A percentile compares a stretch with the other conserved stretches of the same genome.
Evolutionary conservation across 2,888 invertebrate genomes (phyloP).

Genomic region (Agrilus cyanescens): DNA sequence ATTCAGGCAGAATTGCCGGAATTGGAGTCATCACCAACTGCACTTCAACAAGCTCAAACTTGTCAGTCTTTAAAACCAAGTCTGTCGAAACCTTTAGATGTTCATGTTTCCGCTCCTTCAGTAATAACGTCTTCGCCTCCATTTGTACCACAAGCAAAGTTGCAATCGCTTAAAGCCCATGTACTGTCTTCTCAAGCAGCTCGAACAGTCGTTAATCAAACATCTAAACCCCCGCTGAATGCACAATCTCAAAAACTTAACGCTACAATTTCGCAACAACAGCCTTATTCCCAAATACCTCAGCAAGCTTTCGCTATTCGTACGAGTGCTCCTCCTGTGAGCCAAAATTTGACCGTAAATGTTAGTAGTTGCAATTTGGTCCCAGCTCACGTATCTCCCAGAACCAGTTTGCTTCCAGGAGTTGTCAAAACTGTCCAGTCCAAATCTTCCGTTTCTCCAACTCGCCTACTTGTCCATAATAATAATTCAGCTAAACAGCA

Average conservation of each 20-base stretch:
- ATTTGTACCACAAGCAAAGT: slow-evolving; percentile 33
- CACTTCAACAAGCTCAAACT: slow-evolving; percentile 8
- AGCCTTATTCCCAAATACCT: slow-evolving; percentile 6
- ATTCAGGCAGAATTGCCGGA: neutral
- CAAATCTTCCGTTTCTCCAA: slow-evolving; percentile 9
- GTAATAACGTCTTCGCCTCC: slow-evolving; percentile 11
- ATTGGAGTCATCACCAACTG: neutral
- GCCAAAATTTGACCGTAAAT: slow-evolving; percentile 29
- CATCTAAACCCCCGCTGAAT: slow-evolving; percentile 13
- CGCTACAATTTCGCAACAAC: slow-evolving; percentile 13
- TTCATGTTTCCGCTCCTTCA: slow-evolving; percentile 17
- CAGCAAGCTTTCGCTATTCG: slow-evolving; percentile 9
- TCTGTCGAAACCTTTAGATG: slow-evolving; percentile 13
- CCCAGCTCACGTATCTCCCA: slow-evolving; percentile 27
- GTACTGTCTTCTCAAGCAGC: slow-evolving; percentile 43
- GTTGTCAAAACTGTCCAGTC: slow-evolving; percentile 10
- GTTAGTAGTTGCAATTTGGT: slow-evolving; percentile 25
- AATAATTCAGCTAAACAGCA: slow-evolving; percentile 31
- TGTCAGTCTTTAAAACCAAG: slow-evolving; percentile 15
- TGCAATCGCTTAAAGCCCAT: slow-evolving; percentile 51
- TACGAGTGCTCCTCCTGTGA: slow-evolving; percentile 18
- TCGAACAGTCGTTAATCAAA: slow-evolving; percentile 27
- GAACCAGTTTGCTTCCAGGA: slow-evolving; percentile 18
- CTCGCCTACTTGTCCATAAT: slow-evolving; percentile 11
- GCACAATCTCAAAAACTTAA: slow-evolving; percentile 11